A percentile compares a stretch with the other conserved stretches of the same genome.
phyloP scores from a whole-genome alignment of 2,888 invertebrate species.

The Drosophila peninsularis region DNA sequence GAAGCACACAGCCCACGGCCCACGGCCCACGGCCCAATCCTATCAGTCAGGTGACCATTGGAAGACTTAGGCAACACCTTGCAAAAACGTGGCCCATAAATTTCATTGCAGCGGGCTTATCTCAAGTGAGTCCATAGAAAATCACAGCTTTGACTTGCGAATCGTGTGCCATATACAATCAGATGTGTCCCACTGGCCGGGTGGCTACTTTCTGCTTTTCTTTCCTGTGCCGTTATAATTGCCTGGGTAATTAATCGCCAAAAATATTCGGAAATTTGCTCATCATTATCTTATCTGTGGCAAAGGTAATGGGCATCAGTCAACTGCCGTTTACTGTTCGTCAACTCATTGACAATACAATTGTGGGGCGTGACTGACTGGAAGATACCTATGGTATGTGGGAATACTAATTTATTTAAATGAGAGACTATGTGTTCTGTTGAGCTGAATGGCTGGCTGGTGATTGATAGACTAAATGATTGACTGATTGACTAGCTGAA shows the following conservation, averaged over 20 bases:
- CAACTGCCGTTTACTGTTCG: not conserved
- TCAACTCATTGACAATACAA: not conserved
- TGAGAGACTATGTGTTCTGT: not conserved
- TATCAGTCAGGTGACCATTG: constrained; percentile 63
- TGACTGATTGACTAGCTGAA: not conserved
- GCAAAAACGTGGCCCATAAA: constrained; percentile 57
- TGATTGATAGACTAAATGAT: not conserved
- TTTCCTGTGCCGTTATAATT: not conserved
- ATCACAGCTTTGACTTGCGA: constrained; percentile 59
- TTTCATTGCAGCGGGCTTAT: constrained; percentile 28
- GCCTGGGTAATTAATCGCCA: constrained; percentile 41
- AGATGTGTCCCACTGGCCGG: not conserved
- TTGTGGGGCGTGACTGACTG: not conserved
- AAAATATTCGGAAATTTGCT: constrained; percentile 27
- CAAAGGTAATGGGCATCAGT: constrained; percentile 25
- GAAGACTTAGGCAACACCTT: constrained; percentile 1
- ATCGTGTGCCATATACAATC: constrained; percentile 4
- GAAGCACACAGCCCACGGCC: constrained; percentile 34
- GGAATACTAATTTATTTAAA: not conserved
- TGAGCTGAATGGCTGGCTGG: not conserved
- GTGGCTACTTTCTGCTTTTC: constrained; percentile 1
- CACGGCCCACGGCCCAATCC: not conserved
- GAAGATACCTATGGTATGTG: not conserved
- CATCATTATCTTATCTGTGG: constrained; percentile 45
- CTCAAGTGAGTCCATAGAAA: constrained; percentile 62